Base-by-base conservation (phyloP, 2,888 invertebrate species). In the Habroteleia sp. region DNA sequence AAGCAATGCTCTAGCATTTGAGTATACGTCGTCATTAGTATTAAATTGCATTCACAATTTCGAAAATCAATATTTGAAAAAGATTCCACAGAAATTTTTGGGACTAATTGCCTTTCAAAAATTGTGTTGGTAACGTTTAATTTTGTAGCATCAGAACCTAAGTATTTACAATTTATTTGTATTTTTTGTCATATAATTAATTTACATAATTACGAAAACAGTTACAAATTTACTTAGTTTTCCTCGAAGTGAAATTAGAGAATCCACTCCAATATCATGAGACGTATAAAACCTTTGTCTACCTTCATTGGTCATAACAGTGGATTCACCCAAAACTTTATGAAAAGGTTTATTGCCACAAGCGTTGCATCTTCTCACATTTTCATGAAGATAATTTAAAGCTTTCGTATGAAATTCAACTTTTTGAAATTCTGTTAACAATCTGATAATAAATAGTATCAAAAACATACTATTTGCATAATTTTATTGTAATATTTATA, bases 381-480 rank as follows among this genome's bases (percentile, higher is more conserved):
- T 91, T 3, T 90, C 90, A 80, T 92, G 91, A 50, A 93, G 80
- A 80, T 91, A 93, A 54, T 91, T 85, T 14, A 92, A 84, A 0
- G 92, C 92, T 62, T 91, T 90, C 0, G 89, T 89, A 78, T 93
- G 93, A 84, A 92, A 90, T 69, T 92, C 91, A 33, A 90, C 90
- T 84, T 92, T 92, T 79, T 93, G 93, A 74, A 88, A 90, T 73
- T 92, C 92, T 0, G 93, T 92, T 31, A 93, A 84, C 41, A 93
- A 85, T 68, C 92, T 88, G 56, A 37, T 27, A n/a, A n/a, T n/a
- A n/a, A n/a, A n/a, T n/a, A n/a, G n/a, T n/a, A n/a, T n/a, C n/a
- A n/a, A n/a, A n/a, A n/a, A n/a, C n/a, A n/a, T n/a, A n/a, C n/a
- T n/a, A n/a, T n/a, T n/a, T n/a, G n/a, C n/a, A n/a, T n/a, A n/a